Conservation (phyloP, 2,113 vertebrate genomes). For the Daubentonia madagascariensis region DNA sequence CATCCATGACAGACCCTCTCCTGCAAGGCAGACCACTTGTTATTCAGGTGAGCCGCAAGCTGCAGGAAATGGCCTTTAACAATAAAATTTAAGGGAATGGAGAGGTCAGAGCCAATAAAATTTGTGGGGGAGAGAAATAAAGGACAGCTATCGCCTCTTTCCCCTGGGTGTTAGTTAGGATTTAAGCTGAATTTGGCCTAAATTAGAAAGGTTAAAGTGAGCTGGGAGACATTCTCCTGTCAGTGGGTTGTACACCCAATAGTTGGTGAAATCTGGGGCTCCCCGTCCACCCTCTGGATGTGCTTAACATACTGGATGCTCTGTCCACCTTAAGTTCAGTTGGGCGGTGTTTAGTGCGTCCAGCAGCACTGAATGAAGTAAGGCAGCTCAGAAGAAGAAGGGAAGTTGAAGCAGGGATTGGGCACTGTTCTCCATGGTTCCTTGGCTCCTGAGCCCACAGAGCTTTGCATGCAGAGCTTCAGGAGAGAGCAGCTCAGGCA, state of each 20-base stretch:
- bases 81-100: background rate
- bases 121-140: background rate
- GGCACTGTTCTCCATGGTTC: background rate
- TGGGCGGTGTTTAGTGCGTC: background rate
- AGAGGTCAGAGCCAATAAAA: background rate
- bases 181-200: background rate
- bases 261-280: background rate
- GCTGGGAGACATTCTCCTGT: background rate
- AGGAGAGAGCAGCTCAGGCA: rapidly evolving
- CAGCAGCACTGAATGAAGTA: background rate
- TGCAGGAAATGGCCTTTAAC: background rate
- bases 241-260: background rate
- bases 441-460: background rate
- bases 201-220: background rate
- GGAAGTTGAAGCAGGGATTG: background rate
- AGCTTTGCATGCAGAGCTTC: background rate
- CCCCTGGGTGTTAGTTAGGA: background rate
- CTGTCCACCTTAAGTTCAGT: background rate
- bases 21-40: background rate
- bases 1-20: background rate
- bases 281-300: background rate
- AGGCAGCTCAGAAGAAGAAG: background rate
- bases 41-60: background rate
- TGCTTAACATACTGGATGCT: background rate
- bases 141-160: background rate